These are phyloP conservation scores for Heliconius ismenius DNA, from an alignment of 2,888 invertebrate genomes.

Conservation along the genomic window DNA sequence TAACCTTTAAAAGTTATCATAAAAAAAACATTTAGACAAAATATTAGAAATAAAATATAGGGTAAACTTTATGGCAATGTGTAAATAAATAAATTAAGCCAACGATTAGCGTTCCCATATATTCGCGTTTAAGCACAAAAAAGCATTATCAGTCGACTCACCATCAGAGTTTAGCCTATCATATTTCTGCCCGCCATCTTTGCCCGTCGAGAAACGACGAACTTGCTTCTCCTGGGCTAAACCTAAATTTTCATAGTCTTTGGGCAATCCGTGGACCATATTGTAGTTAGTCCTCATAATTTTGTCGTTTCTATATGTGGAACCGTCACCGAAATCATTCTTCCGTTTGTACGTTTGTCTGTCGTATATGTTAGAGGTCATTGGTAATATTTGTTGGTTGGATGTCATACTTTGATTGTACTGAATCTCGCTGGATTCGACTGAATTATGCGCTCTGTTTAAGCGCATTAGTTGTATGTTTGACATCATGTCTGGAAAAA, in stretches of 20 bases:
- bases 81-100: slow-evolving; percentile 48
- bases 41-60: not conserved
- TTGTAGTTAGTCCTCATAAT: slow-evolving; percentile 70
- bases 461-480: slow-evolving; percentile 69
- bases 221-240: slow-evolving; percentile 62
- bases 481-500: slow-evolving; percentile 66
- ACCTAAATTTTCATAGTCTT: slow-evolving; percentile 62
- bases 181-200: slow-evolving; percentile 65
- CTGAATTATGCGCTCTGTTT: slow-evolving; percentile 62
- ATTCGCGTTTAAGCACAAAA: slow-evolving; percentile 44
- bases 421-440: slow-evolving; percentile 72
- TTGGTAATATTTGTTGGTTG: slow-evolving; percentile 61
- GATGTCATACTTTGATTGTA: slow-evolving; percentile 64
- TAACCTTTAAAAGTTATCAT: not conserved
- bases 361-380: slow-evolving; percentile 69
- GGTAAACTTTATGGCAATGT: slow-evolving; percentile 30
- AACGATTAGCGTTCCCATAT: slow-evolving; percentile 50
- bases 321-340: slow-evolving; percentile 69
- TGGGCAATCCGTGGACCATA: slow-evolving; percentile 63
- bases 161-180: slow-evolving; percentile 75
- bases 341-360: slow-evolving; percentile 71
- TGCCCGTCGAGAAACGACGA: slow-evolving; percentile 60
- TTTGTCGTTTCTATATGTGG: slow-evolving; percentile 70
- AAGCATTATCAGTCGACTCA: slow-evolving; percentile 54
- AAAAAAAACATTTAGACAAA: not conserved